These are phyloP conservation scores for Trisateles emortualis DNA, from an alignment of 2,888 invertebrate species.

Conservation along the genomic window DNA sequence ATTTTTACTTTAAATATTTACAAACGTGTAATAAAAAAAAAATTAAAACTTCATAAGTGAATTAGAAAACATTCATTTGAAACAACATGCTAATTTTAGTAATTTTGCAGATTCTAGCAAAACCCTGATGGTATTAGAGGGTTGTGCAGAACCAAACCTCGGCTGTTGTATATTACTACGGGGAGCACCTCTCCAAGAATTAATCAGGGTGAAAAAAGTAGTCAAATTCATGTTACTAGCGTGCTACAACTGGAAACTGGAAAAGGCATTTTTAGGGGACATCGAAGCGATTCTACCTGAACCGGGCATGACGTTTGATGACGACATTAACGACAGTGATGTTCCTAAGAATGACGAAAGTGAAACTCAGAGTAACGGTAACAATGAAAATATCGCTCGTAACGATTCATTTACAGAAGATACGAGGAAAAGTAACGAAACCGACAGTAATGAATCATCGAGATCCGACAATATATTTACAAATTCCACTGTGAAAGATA, in stretches of 20 bases:
- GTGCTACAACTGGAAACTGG: constrained; percentile 96
- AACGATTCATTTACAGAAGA: constrained; percentile 28
- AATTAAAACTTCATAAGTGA: too few relatives aligned
- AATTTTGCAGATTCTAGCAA: constrained; percentile 88
- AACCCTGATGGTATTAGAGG: constrained; percentile 97
- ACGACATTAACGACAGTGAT: constrained; percentile 55
- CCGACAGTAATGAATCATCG: constrained; percentile 49
- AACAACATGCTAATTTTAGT: too few relatives aligned
- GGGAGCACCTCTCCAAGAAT: constrained; percentile 91
- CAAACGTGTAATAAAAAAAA: too few relatives aligned
- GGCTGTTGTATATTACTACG: constrained; percentile 95
- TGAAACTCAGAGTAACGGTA: constrained; percentile 16
- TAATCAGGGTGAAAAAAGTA: constrained; percentile 94
- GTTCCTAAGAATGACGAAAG: constrained; percentile 25
- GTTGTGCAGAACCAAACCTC: constrained; percentile 93
- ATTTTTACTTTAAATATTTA: too few relatives aligned
- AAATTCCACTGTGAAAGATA: constrained; percentile 29
- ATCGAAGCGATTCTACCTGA: constrained; percentile 88
- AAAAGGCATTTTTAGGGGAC: constrained; percentile 96
- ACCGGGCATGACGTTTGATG: constrained; percentile 75
- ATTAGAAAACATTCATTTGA: too few relatives aligned
- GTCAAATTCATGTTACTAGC: constrained; percentile 93
- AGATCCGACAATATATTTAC: constrained; percentile 46
- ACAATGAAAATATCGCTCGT: constrained; percentile 8
- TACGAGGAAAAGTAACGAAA: constrained; percentile 38